Evolutionary conservation across 2,797 vertebrate species (phyloP).

Genomic region (Artibeus jamaicensis): DNA sequence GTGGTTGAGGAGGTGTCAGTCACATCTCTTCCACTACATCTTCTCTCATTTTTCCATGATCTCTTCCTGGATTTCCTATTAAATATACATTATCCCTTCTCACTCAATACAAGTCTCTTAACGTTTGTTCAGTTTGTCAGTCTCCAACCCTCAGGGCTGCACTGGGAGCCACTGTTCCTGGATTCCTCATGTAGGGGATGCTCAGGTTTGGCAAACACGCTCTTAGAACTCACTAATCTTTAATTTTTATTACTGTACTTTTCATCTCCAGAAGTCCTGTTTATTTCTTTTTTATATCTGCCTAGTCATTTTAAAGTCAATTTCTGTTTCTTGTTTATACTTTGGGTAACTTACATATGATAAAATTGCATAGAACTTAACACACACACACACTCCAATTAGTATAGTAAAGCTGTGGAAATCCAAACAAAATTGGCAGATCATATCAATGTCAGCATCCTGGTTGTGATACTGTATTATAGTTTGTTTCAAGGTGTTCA

Average conservation of each 20-base stretch:
- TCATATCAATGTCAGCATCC: too few relatives aligned
- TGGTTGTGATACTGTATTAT: too few relatives aligned
- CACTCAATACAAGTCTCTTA: neutral
- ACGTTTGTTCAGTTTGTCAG: neutral
- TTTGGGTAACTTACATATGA: neutral
- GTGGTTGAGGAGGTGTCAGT: neutral
- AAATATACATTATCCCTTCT: neutral
- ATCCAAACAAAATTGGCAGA: too few relatives aligned
- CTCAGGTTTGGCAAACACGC: neutral
- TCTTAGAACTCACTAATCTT: neutral
- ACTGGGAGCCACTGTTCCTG: neutral
- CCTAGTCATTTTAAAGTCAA: neutral
- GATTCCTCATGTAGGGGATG: neutral
- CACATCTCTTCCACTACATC: neutral
- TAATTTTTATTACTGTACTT: neutral
- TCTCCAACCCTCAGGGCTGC: neutral
- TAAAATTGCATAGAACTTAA: neutral
- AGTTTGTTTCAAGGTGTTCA: too few relatives aligned
- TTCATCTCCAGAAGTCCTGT: neutral
- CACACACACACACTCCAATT: neutral
- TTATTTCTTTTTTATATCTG: neutral
- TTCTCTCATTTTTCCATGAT: neutral
- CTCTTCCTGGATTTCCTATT: neutral
- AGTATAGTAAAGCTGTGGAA: neutral
- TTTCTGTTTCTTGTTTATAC: neutral